Evolutionary conservation across 2,113 vertebrate genomes (phyloP).

Genomic region (Nymphicus hollandicus): DNA sequence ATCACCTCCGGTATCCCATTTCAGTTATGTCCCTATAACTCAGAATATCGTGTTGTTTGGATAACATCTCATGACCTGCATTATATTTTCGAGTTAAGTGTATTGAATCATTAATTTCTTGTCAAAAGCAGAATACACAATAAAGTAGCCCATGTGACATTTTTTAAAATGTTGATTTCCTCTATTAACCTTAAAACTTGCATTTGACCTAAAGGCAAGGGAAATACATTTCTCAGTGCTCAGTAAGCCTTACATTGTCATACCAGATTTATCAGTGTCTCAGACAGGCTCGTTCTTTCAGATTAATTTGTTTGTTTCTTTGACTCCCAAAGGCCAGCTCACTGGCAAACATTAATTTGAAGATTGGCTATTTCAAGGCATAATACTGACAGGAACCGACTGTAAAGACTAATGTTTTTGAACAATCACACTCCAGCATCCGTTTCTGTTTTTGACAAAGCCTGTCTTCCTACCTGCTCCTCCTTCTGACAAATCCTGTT

Average conservation of each 20-base stretch:
- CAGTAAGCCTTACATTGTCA: slow-evolving; percentile 43
- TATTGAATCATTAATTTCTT: background rate
- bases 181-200: slow-evolving; percentile 30
- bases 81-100: background rate
- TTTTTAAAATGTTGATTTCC: background rate
- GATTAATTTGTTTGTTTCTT: slow-evolving; percentile 58
- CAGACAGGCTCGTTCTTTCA: background rate
- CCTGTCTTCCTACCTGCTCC: background rate
- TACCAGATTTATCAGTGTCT: slow-evolving; percentile 44
- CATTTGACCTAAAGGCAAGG: slow-evolving; percentile 1
- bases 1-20: background rate
- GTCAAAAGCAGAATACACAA: background rate
- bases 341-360: background rate
- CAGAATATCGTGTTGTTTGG: background rate
- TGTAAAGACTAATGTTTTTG: background rate
- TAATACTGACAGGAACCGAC: background rate
- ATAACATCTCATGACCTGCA: background rate
- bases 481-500: background rate
- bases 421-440: background rate
- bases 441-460: background rate
- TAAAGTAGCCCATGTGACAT: background rate
- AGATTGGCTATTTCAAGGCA: background rate
- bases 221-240: slow-evolving; percentile 27
- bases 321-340: slow-evolving; percentile 15
- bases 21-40: background rate